Conservation (phyloP, 2,888 invertebrate species). For the Drosophila falleni region DNA sequence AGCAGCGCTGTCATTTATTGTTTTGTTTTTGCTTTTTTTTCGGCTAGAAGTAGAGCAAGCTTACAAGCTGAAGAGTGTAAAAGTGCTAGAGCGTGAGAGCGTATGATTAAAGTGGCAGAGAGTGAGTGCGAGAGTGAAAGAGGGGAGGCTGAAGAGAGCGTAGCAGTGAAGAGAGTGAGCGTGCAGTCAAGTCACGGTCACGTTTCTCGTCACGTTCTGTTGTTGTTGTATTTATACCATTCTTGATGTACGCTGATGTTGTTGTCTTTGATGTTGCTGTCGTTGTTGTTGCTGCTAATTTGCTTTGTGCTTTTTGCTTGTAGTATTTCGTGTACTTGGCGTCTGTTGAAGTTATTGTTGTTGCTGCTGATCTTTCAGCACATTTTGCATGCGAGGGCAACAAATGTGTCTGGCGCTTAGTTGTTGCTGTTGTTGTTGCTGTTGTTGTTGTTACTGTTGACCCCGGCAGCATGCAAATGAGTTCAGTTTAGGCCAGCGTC, state of each 20-base stretch:
- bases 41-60: conserved; percentile 63
- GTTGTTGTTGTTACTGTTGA: conserved; percentile 53
- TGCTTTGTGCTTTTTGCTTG: conserved; percentile 39
- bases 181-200: conserved; percentile 72
- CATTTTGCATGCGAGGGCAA: conserved; percentile 31
- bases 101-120: not conserved
- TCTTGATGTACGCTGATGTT: conserved; percentile 28
- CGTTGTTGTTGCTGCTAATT: conserved; percentile 21
- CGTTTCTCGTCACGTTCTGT: conserved; percentile 76
- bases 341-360: conserved; percentile 29
- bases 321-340: conserved; percentile 36
- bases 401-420: conserved; percentile 23
- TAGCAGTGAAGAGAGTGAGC: conserved; percentile 24
- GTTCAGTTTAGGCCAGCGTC: conserved; percentile 63
- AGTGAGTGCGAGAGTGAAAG: conserved; percentile 11
- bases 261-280: conserved; percentile 21
- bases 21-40: conserved; percentile 16
- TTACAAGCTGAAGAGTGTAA: conserved; percentile 18
- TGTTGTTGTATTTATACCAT: conserved; percentile 38
- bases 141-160: conserved; percentile 8
- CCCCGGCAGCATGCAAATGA: conserved; percentile 72
- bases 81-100: conserved; percentile 38
- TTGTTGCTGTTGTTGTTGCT: conserved; percentile 27
- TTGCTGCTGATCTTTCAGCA: conserved; percentile 39
- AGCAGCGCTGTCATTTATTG: conserved; percentile 31